Conservation (phyloP, 2,113 vertebrate genomes). For the Crocuta crocuta region DNA sequence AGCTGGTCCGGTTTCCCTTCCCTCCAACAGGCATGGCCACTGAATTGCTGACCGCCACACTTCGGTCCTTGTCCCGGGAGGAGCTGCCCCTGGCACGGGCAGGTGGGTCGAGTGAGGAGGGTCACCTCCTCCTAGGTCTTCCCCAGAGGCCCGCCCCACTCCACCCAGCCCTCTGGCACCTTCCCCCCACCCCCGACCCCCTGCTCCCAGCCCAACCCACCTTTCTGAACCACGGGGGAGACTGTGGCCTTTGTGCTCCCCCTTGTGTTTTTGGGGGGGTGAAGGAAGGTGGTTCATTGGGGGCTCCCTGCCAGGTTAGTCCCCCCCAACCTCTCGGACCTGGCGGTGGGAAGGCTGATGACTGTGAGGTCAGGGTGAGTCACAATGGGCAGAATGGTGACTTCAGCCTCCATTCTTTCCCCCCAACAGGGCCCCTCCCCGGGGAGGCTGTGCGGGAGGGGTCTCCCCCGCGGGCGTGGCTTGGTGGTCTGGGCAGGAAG, state of each 20-base stretch:
- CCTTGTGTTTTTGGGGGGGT: constrained; percentile 77
- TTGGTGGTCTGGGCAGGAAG: background rate
- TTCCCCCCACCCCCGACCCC: background rate
- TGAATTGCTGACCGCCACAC: constrained; percentile 59
- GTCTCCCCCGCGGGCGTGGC: background rate
- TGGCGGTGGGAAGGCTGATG: constrained; percentile 6
- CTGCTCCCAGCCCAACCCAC: constrained; percentile 22
- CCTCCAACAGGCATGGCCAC: constrained; percentile 90
- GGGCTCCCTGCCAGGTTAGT: constrained; percentile 68
- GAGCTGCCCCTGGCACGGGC: constrained; percentile 39
- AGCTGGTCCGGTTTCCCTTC: constrained; percentile 49
- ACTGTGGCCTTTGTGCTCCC: constrained; percentile 77
- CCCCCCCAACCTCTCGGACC: constrained; percentile 69
- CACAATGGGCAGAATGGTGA: constrained; percentile 72
- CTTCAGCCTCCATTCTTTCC: constrained; percentile 46
- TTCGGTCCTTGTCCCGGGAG: constrained; percentile 83
- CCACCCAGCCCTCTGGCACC: background rate
- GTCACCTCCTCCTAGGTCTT: background rate
- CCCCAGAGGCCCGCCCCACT: background rate
- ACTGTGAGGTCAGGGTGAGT: constrained; percentile 63
- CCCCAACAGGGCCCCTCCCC: background rate
- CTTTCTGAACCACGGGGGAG: constrained; percentile 80
- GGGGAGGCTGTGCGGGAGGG: rapidly evolving
- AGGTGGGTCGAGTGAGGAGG: background rate
- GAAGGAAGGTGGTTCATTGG: constrained; percentile 78